These are phyloP conservation scores for Neosilurus hyrtlii DNA, from an alignment of 2,797 vertebrate genomes.

Conservation along the genomic window DNA sequence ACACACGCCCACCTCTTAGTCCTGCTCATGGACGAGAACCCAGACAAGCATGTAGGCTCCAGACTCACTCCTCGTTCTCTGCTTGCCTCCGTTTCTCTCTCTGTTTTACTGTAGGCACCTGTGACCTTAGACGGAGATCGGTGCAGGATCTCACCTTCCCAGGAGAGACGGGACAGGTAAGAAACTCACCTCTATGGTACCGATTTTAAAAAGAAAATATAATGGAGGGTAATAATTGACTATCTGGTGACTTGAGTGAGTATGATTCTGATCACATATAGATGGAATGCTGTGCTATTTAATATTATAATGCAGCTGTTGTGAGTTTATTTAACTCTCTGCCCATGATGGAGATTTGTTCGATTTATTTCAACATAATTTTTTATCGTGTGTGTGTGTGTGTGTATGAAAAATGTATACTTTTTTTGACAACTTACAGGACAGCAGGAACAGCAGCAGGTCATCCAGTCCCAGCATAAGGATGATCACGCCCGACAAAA, in stretches of 20 bases:
- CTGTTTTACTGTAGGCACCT: slow-evolving; percentile 74
- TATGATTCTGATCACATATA: background rate
- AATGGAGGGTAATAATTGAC: background rate
- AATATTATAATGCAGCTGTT: background rate
- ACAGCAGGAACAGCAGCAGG: slow-evolving; percentile 90
- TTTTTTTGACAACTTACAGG: slow-evolving; percentile 66
- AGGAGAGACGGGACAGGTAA: slow-evolving; percentile 77
- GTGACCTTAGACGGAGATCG: slow-evolving; percentile 92
- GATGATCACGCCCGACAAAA: slow-evolving; percentile 91
- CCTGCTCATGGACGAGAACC: slow-evolving; percentile 52
- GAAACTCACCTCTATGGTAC: background rate
- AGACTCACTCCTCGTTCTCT: slow-evolving; percentile 46
- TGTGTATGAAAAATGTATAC: no score
- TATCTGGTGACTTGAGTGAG: background rate
- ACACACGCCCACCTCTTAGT: slow-evolving; percentile 45
- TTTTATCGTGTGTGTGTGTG: no score
- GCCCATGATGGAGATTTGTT: no score
- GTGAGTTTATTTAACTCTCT: no score
- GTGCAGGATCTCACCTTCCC: slow-evolving; percentile 86
- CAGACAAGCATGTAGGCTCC: slow-evolving; percentile 7
- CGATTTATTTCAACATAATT: no score
- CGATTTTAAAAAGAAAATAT: background rate
- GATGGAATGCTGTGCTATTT: background rate
- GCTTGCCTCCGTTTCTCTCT: slow-evolving; percentile 55
- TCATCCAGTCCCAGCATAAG: slow-evolving; percentile 95